Percentiles rank a stretch among this genome's conserved stretches.
These are phyloP conservation scores for Pelecanoides urinatrix DNA, from an alignment of 2,113 vertebrate species.

Conservation along the genomic window DNA sequence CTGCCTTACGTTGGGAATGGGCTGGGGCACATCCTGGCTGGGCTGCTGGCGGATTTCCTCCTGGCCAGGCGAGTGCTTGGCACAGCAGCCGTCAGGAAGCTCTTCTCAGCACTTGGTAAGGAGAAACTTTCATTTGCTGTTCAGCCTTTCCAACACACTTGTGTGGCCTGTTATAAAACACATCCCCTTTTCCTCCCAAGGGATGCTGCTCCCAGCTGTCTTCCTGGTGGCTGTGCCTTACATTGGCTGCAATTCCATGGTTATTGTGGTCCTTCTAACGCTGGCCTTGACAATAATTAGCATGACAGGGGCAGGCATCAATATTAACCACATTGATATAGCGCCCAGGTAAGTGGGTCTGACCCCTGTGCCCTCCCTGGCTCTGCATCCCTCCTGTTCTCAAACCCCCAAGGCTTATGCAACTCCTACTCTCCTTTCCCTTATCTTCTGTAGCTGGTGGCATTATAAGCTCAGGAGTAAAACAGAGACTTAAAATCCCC, in stretches of 20 bases:
- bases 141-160: not conserved
- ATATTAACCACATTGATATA: slow-evolving; percentile 82
- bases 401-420: not conserved
- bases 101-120: slow-evolving; percentile 77
- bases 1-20: slow-evolving; percentile 73
- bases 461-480: not conserved
- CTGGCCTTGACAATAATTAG: slow-evolving; percentile 65
- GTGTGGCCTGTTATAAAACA: not conserved
- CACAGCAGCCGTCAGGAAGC: slow-evolving; percentile 70
- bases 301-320: slow-evolving; percentile 68
- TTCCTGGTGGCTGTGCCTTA: slow-evolving; percentile 70
- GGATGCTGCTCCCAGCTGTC: slow-evolving; percentile 55
- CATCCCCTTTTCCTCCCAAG: slow-evolving; percentile 13
- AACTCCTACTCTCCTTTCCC: not conserved
- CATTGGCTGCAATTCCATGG: slow-evolving; percentile 60
- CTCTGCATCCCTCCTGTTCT: not conserved
- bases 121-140: not conserved
- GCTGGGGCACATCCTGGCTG: slow-evolving; percentile 51
- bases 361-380: not conserved
- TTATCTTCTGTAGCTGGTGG: not conserved
- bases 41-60: slow-evolving; percentile 71
- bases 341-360: slow-evolving; percentile 69
- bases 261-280: slow-evolving; percentile 71
- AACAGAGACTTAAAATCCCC: not conserved
- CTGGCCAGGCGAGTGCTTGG: slow-evolving; percentile 69